These are phyloP conservation scores for Agrotis ipsilon DNA, from an alignment of 2,888 invertebrate species.

Conservation along the genomic window DNA sequence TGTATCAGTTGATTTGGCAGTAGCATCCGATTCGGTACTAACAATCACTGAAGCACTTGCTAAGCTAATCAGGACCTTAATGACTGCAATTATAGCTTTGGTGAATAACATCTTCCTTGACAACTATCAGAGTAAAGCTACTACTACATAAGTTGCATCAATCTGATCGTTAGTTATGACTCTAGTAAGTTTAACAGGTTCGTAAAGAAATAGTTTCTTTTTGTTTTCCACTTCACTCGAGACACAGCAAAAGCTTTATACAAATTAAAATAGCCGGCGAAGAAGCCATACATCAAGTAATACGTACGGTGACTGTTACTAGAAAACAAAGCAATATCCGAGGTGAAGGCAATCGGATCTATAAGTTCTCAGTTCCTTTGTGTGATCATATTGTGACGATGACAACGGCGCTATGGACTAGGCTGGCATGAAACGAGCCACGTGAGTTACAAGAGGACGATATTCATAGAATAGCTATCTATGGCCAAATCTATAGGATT, in stretches of 20 bases:
- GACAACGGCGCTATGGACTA: constrained; percentile 34
- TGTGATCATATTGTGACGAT: constrained; percentile 48
- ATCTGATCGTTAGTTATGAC: background rate
- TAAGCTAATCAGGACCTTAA: background rate
- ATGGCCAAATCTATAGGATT: constrained; percentile 46
- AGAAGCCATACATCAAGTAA: constrained; percentile 18
- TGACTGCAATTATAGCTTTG: background rate
- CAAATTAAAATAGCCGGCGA: constrained; percentile 6
- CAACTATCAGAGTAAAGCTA: background rate
- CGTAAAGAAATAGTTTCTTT: background rate
- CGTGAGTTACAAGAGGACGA: constrained; percentile 43
- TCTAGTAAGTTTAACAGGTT: background rate
- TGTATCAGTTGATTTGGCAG: constrained; percentile 15
- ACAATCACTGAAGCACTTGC: background rate
- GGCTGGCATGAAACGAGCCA: constrained; percentile 38
- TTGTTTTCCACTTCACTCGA: no score
- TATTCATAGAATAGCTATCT: constrained; percentile 30
- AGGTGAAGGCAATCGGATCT: constrained; percentile 37
- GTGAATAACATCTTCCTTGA: background rate
- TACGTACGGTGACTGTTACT: constrained; percentile 35
- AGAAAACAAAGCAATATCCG: constrained; percentile 54
- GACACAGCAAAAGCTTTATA: background rate
- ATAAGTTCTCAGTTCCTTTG: constrained; percentile 49
- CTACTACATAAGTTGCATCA: background rate
- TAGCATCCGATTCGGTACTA: background rate